Evolutionary conservation across 2,113 vertebrate species (phyloP).

Genomic region (Calypte anna): DNA sequence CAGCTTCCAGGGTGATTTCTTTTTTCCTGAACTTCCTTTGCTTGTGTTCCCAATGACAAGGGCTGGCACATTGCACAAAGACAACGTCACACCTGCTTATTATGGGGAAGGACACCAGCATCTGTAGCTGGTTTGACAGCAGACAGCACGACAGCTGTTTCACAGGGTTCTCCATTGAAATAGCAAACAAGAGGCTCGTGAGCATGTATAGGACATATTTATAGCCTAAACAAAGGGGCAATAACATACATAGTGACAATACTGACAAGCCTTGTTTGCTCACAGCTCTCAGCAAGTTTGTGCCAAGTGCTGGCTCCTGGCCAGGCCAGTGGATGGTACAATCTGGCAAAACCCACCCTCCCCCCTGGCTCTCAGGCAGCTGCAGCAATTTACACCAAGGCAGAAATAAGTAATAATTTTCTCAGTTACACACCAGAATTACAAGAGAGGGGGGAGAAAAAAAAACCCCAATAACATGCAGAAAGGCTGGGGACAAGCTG

Average conservation of each 20-base stretch:
- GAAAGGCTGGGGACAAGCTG: not conserved
- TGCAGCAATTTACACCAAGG: conserved; percentile 28
- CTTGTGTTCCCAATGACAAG: conserved; percentile 6
- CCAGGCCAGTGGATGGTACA: not conserved
- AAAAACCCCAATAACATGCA: not conserved
- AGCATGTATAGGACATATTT: conserved; percentile 47
- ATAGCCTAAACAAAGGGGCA: conserved; percentile 62
- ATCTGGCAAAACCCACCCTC: conserved; percentile 18
- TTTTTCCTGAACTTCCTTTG: not conserved
- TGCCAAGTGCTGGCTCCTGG: conserved; percentile 31
- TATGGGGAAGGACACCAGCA: conserved; percentile 10
- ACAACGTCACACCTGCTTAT: conserved; percentile 65
- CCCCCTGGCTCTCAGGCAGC: not conserved
- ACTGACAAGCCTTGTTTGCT: conserved; percentile 51
- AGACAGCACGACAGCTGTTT: conserved; percentile 58
- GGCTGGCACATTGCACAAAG: conserved; percentile 9
- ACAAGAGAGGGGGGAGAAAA: not conserved
- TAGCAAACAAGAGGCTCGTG: not conserved
- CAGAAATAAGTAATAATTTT: conserved; percentile 44
- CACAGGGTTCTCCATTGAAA: conserved; percentile 44
- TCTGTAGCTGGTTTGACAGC: conserved; percentile 58
- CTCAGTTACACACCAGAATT: conserved; percentile 14
- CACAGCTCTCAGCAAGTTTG: conserved; percentile 37
- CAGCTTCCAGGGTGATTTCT: not conserved
- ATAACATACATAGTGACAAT: conserved; percentile 40